Base-by-base conservation (phyloP, 2,888 invertebrate species). In the Pilophorus perplexus region DNA sequence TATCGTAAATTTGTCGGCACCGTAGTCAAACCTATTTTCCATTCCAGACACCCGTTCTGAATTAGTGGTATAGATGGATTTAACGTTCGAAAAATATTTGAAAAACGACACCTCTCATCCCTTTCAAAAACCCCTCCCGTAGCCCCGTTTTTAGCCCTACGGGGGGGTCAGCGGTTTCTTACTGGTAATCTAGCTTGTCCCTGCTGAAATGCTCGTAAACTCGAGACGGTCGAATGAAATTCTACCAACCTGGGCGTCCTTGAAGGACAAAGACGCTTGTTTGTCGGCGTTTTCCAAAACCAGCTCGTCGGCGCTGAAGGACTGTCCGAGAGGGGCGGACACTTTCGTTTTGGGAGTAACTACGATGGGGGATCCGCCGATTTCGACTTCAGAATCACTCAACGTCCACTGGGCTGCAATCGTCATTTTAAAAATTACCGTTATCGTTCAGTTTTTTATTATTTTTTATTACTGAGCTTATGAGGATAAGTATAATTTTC, bases 321-420 rank as follows among this genome's bases (percentile, higher is more conserved):
- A 62, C 14, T 62, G 28, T 1, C 48, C 62, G 3, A 62, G 22
- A 2, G 46, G 33, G 1, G 62, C 27, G 18, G 62, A 33, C 5
- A 27, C 23, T 46, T 62, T 62, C 5, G 62, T 46, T 20, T 27
- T 62, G 5, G 62, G 62, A 25, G 33, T 2, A n/a, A n/a, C n/a
- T n/a, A n/a, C n/a, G n/a, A 62, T n/a, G 10, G 28, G 62, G 5
- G 8, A n/a, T n/a, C 12, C 23, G 28, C 22, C 28, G 12, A 62
- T 48, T 14, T 44, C 46, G 4, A 62, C 62, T 46, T 62, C 62
- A 8, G 28, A 46, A 18, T 62, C 62, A 5, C 44, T 48, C 18
- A 62, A 33, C 6, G 28, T 27, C 62, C 62, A 62, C 2, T 46
- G 3, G 20, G 4, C 62, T 62, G 48, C 3, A 55, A 55, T 10